Conservation (phyloP, 1,140 invertebrate species). For the Oreohelix idahoensis region DNA sequence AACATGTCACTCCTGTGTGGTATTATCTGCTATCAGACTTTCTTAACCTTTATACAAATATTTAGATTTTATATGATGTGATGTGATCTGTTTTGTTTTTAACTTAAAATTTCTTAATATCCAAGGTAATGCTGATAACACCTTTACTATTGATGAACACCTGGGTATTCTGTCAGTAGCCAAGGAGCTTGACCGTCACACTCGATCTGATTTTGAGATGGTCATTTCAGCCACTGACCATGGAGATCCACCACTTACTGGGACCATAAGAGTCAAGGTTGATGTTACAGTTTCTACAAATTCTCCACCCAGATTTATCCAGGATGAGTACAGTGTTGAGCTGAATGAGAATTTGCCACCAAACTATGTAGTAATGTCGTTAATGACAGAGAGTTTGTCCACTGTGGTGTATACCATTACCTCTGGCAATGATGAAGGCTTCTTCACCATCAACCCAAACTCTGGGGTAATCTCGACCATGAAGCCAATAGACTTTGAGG, state of each 20-base stretch:
- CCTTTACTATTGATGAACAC: constrained; percentile 84
- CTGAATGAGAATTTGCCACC: constrained; percentile 87
- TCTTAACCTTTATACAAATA: no score
- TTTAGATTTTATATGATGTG: no score
- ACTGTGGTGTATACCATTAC: constrained; percentile 69
- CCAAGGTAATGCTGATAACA: constrained; percentile 86
- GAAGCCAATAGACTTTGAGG: constrained; percentile 74
- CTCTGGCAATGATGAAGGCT: constrained; percentile 67
- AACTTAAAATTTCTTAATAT: no score
- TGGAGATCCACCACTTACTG: constrained; percentile 82
- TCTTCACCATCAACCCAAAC: constrained; percentile 72
- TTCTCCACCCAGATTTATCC: constrained; percentile 83
- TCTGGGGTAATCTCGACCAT: constrained; percentile 73
- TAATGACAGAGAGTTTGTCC: constrained; percentile 79
- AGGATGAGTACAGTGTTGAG: constrained; percentile 81
- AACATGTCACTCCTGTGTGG: no score
- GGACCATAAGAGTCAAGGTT: constrained; percentile 87
- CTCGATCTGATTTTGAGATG: constrained; percentile 86
- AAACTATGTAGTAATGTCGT: constrained; percentile 84
- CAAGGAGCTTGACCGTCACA: constrained; percentile 85
- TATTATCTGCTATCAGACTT: no score
- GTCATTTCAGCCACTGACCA: constrained; percentile 86
- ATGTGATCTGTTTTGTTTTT: no score
- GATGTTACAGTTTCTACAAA: constrained; percentile 90
- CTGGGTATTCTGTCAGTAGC: constrained; percentile 85